These are phyloP conservation scores for Theretra japonica DNA, from an alignment of 2,888 invertebrate species.

Conservation along the genomic window DNA sequence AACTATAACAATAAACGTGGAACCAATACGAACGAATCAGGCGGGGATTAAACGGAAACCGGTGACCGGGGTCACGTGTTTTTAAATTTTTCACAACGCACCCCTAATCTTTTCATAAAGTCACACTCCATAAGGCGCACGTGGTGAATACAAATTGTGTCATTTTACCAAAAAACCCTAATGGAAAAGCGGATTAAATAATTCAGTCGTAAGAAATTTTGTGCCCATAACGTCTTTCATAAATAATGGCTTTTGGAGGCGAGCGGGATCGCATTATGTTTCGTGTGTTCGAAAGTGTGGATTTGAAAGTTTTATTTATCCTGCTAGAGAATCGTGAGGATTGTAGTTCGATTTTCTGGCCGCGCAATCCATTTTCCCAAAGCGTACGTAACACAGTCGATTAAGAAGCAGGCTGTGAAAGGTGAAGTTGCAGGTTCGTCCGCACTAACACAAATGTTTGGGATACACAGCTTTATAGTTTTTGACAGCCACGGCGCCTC, in stretches of 20 bases:
- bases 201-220: conserved; percentile 81
- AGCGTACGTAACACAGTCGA: too few relatives aligned
- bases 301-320: background rate
- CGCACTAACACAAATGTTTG: too few relatives aligned
- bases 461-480: too few relatives aligned
- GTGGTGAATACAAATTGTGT: conserved; percentile 78
- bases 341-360: too few relatives aligned
- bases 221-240: conserved; percentile 78
- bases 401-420: too few relatives aligned
- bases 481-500: too few relatives aligned
- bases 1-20: conserved; percentile 34
- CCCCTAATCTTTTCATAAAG: conserved; percentile 75
- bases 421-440: too few relatives aligned
- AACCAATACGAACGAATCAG: conserved; percentile 40
- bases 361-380: too few relatives aligned
- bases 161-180: conserved; percentile 79
- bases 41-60: conserved; percentile 16
- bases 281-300: conserved; percentile 32
- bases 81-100: conserved; percentile 70
- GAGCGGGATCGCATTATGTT: conserved; percentile 43
- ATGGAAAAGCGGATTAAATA: conserved; percentile 84
- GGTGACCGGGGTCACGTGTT: conserved; percentile 30
- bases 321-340: too few relatives aligned
- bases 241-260: conserved; percentile 67
- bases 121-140: conserved; percentile 61